Conservation (phyloP, 1,140 invertebrate species). For the Maniola jurtina region DNA sequence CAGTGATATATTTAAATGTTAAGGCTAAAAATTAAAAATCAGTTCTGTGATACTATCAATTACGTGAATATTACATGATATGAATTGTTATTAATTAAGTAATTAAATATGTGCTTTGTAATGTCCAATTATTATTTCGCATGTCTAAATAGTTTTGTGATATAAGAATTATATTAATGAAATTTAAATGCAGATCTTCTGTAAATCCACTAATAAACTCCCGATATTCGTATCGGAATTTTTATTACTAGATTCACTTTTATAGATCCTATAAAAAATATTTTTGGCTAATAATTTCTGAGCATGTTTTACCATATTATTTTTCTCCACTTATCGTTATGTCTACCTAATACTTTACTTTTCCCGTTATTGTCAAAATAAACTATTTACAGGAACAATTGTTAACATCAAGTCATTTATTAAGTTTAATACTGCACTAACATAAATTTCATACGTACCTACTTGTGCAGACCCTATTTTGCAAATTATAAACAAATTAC, state of each 20-base stretch:
- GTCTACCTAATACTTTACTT: slow-evolving; percentile 47
- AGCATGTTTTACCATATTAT: slow-evolving; percentile 9
- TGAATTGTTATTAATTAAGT: slow-evolving; percentile 43
- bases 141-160: slow-evolving; percentile 15
- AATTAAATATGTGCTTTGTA: slow-evolving; percentile 14
- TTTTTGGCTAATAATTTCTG: slow-evolving; percentile 7
- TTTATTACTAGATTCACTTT: slow-evolving; percentile 8
- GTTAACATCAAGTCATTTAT: slow-evolving; percentile 22
- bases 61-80: slow-evolving; percentile 46
- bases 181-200: slow-evolving; percentile 12
- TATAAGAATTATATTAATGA: neutral
- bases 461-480: slow-evolving; percentile 11
- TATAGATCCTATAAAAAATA: neutral
- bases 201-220: slow-evolving; percentile 3
- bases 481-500: slow-evolving; percentile 1
- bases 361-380: slow-evolving; percentile 51
- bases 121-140: slow-evolving; percentile 22
- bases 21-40: slow-evolving; percentile 44
- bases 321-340: slow-evolving; percentile 43
- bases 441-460: slow-evolving; percentile 14
- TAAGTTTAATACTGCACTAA: slow-evolving; percentile 4
- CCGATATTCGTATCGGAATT: neutral
- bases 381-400: slow-evolving; percentile 47
- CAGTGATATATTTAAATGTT: slow-evolving; percentile 43
- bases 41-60: slow-evolving; percentile 40